A percentile compares a stretch with the other conserved stretches of the same genome.
Conservation (phyloP, 35 echinoderm and acorn worm species). For the Nesometra sesokonis region DNA sequence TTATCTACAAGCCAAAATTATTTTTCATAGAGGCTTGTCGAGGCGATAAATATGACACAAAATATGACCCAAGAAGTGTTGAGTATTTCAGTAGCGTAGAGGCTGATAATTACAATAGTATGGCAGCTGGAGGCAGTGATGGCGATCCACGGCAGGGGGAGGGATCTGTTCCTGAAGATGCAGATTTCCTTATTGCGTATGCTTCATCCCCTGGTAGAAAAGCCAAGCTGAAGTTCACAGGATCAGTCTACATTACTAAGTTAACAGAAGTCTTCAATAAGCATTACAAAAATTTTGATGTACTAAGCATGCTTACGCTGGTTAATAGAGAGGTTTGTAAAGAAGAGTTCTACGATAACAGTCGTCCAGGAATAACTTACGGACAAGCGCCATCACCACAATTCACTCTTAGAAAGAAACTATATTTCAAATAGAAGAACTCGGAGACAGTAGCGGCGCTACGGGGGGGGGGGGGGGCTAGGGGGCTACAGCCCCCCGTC, state of each 20-base stretch:
- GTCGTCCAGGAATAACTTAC: too few species aligned
- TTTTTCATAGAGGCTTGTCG: background rate
- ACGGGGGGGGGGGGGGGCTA: too few species aligned
- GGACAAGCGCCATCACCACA: too few species aligned
- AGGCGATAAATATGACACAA: background rate
- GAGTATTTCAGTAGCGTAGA: background rate
- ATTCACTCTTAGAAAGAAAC: too few species aligned
- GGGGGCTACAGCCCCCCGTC: too few species aligned
- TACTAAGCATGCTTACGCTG: background rate
- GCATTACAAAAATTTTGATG: background rate
- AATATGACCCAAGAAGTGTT: background rate
- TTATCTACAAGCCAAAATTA: background rate
- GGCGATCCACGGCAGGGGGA: background rate
- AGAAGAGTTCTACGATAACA: too few species aligned
- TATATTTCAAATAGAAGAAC: too few species aligned
- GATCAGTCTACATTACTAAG: background rate
- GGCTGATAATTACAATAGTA: background rate
- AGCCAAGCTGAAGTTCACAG: background rate
- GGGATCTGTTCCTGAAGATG: background rate
- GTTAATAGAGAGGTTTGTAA: background rate
- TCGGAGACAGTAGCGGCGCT: too few species aligned
- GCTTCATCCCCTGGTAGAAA: background rate
- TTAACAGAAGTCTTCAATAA: background rate
- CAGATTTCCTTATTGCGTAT: background rate
- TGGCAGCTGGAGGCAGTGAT: background rate